Evolutionary conservation across 2,888 invertebrate genomes (phyloP).

Genomic region (Diplazon laetatorius): DNA sequence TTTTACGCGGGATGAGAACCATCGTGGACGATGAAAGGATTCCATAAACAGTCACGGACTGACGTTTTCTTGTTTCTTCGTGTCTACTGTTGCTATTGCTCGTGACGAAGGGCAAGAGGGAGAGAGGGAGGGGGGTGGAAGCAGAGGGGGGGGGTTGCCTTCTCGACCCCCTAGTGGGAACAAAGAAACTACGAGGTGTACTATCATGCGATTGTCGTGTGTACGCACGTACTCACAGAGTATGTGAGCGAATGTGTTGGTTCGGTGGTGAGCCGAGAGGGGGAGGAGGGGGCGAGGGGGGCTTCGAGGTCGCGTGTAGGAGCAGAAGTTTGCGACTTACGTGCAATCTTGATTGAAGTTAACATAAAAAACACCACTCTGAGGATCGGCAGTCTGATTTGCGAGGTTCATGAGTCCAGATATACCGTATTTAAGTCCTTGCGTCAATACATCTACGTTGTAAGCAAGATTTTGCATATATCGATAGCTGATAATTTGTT

Average conservation of each 20-base stretch:
- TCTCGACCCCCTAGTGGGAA: constrained; percentile 6
- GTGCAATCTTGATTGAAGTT: constrained; percentile 99
- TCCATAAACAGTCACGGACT: constrained; percentile 20
- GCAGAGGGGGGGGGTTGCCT: neutral
- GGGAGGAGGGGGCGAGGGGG: too few species aligned
- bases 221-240: neutral
- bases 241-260: too few species aligned
- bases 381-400: constrained; percentile 90
- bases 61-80: constrained; percentile 2
- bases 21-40: neutral
- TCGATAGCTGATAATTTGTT: constrained; percentile 66
- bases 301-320: constrained; percentile 1
- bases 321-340: constrained; percentile 87
- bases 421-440: constrained; percentile 83
- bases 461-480: constrained; percentile 83
- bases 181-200: neutral
- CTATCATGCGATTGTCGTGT: neutral
- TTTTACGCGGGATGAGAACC: constrained; percentile 60
- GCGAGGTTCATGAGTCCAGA: constrained; percentile 93
- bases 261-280: too few species aligned
- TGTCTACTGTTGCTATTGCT: neutral
- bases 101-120: too few species aligned
- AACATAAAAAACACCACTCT: constrained; percentile 94
- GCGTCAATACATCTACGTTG: constrained; percentile 83
- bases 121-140: neutral